Conservation (phyloP, 1,140 invertebrate genomes). For the Bactericera cockerelli region DNA sequence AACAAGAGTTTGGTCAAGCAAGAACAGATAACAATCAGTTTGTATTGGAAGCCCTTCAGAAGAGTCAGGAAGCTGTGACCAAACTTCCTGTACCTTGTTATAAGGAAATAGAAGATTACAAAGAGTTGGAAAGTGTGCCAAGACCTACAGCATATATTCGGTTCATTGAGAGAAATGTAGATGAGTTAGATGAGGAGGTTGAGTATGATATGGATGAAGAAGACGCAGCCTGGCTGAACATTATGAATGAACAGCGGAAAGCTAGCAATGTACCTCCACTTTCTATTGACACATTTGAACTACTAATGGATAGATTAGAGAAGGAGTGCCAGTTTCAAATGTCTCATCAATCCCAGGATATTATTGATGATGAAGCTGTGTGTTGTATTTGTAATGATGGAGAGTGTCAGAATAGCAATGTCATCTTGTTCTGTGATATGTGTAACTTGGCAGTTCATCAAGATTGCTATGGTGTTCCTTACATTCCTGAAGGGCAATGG, state of each 20-base stretch:
- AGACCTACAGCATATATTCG: conserved; percentile 65
- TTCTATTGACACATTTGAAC: conserved; percentile 75
- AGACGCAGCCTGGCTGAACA: conserved; percentile 78
- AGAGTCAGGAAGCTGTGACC: conserved; percentile 21
- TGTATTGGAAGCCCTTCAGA: conserved; percentile 14
- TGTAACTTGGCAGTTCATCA: conserved; percentile 98
- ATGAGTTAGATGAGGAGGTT: conserved; percentile 82
- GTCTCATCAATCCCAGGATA: conserved; percentile 9
- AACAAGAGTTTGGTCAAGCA: conserved; percentile 24
- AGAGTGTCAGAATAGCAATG: conserved; percentile 93
- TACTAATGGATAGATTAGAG: conserved; percentile 90
- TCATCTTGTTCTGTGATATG: conserved; percentile 97
- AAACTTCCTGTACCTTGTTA: conserved; percentile 70
- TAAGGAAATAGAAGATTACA: conserved; percentile 59
- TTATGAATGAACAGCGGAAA: conserved; percentile 68
- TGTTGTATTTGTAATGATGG: conserved; percentile 93
- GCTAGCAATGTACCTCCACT: conserved; percentile 48
- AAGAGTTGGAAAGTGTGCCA: conserved; percentile 60
- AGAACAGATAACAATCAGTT: not conserved
- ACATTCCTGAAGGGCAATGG: conserved; percentile 99
- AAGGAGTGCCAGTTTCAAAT: conserved; percentile 84
- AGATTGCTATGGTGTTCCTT: conserved; percentile 98
- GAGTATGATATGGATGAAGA: conserved; percentile 98
- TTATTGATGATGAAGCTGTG: conserved; percentile 93
- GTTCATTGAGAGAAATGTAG: conserved; percentile 86